Conservation (phyloP, 2,113 vertebrate species). For the Ciconia stormi region DNA sequence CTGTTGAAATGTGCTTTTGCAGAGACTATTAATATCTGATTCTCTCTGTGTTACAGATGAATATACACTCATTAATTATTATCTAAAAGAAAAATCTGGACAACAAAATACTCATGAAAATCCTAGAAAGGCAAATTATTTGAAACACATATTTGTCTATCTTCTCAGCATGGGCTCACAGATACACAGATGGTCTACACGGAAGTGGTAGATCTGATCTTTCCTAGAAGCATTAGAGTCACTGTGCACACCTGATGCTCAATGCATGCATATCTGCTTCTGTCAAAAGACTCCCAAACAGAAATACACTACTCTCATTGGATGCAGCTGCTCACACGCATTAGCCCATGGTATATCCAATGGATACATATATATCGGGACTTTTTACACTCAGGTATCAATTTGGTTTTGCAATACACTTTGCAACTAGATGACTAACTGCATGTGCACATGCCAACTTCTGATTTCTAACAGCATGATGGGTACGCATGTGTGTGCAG, state of each 20-base stretch:
- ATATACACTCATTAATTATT: background rate
- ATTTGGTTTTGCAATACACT: background rate
- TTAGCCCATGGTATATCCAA: background rate
- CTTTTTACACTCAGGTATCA: background rate
- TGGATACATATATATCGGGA: background rate
- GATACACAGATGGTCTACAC: background rate
- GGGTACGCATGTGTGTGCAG: background rate
- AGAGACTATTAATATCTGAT: background rate
- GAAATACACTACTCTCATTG: background rate
- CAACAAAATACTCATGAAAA: background rate
- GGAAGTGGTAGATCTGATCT: background rate
- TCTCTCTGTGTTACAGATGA: background rate
- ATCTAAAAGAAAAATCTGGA: background rate
- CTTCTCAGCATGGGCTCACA: background rate
- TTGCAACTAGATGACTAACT: background rate
- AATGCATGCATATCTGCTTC: background rate
- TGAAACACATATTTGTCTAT: background rate
- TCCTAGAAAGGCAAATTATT: background rate
- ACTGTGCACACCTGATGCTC: background rate
- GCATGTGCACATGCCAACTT: rapidly evolving
- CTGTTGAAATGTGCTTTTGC: background rate
- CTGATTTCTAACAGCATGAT: background rate
- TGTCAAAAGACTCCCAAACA: background rate
- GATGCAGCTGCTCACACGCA: background rate
- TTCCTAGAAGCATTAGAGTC: background rate